Base-by-base conservation (phyloP, 2,888 invertebrate genomes). In the Lepidochrysops patricia region DNA sequence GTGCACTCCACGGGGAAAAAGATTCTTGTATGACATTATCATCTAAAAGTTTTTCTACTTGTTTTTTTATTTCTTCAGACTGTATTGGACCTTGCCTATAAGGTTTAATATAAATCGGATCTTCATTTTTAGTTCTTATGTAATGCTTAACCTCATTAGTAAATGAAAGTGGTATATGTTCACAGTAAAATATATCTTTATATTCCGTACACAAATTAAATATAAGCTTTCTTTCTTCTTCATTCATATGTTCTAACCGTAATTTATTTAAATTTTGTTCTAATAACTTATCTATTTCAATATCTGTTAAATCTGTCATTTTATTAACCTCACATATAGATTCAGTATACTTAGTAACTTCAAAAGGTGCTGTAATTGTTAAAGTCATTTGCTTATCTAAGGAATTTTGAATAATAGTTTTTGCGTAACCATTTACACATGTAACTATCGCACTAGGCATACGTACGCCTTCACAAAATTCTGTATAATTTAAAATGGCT, bases 71-170 rank as follows among this genome's bases (percentile, higher is more conserved):
- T 61, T 68, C 67, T 19, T 62, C 34, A 1, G 25, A 52, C 59
- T 62, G 57, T 1, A 13, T 32, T 1, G 57, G 63, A n/a, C 63
- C 57, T n/a, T 62, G 64, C 56, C 64, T 58, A 54, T 65, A 64
- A 0, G 61, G 60, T 58, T 54, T 61, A 23, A 63, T 48, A 60
- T 62, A 62, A 29, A 68, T 68, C 0, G 67, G 66, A 7, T 68
- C 66, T 13, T 68, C 67, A 6, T 67, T 66, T 27, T 35, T 63
- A 2, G 64, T 61, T 26, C 61, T 64, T 25, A 79, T 79, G 61
- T 67, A 62, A 48, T 76, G 75, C 57, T 66, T 67, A 2, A 72
- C 62, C 4, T 64, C 26, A 37, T 70, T 65, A n/a, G 70, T 68
- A 19, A 60, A 61, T 2, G 67, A 62, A 23, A 72, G 52, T 0